phyloP scores from a whole-genome alignment of 2,113 vertebrate species.

The Mus pahari region DNA sequence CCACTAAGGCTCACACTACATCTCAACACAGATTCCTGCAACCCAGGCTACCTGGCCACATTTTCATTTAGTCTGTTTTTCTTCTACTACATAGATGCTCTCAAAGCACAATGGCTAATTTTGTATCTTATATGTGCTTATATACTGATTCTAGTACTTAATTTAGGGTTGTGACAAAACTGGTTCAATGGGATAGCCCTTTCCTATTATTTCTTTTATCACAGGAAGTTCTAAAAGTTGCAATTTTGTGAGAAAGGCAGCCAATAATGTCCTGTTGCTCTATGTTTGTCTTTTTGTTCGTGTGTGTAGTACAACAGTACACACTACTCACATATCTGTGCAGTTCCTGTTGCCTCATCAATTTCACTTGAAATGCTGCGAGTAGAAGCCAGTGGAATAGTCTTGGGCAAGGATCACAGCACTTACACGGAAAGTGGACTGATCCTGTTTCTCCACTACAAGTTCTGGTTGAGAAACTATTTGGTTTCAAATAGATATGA shows the following conservation, averaged over 20 bases:
- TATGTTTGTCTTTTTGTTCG: constrained; percentile 2
- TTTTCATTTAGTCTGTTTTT: not conserved
- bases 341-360: not conserved
- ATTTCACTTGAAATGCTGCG: not conserved
- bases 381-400: not conserved
- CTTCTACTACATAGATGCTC: not conserved
- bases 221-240: not conserved
- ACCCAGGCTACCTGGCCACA: not conserved
- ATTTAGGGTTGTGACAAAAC: not conserved
- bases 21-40: not conserved
- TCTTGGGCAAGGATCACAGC: not conserved
- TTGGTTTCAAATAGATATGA: not conserved
- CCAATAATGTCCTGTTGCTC: not conserved
- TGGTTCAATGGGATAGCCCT: not conserved
- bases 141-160: not conserved
- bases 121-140: not conserved
- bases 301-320: not conserved
- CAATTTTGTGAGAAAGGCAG: not conserved
- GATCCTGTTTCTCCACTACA: not conserved
- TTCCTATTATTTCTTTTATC: not conserved
- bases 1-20: not conserved
- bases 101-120: not conserved
- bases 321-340: not conserved
- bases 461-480: not conserved
- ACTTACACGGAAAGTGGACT: not conserved